Base-by-base conservation (phyloP, 2,888 invertebrate genomes). In the Lutraria lutraria region DNA sequence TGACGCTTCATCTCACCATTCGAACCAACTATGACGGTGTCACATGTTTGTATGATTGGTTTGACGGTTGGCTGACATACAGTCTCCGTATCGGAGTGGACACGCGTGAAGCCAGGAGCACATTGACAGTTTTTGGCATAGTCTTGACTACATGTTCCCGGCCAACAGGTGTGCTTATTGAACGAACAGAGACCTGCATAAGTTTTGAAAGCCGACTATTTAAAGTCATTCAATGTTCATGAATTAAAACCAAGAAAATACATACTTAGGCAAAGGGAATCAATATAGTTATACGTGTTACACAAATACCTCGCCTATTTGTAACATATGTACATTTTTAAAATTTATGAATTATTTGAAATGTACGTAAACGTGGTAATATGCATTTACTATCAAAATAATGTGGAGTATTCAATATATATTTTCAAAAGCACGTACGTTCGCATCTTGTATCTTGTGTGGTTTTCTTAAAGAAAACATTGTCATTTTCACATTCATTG, bases 161-260 rank as follows among this genome's bases (percentile, higher is more conserved):
- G 89, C 89, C 89, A 89, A 63, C 89, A 89, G 54, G 72, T 84
- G 54, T 89, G 81, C n/a, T 81, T 79, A 15, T 80, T 43, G 12
- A 21, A 60, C 10, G 82, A 52, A 60, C 82, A 82, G 60, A 60
- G 56, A 43, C 86, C 82, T 82, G 56, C n/a, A 53, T 3, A 31
- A 79, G 19, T 10, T 56, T 15, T 63, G 63, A n/a, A 63, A 63
- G 21, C 21, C n/a, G 63, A n/a, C 25, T 21, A 8, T 6, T 15
- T 56, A 19, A 3, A 19, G 56, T 56, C 56, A 3, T 4, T 56
- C 21, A 15, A 56, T 3, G 15, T 56, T 56, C 21, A 56, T n/a
- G n/a, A n/a, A n/a, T n/a, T n/a, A n/a, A n/a, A 54, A 54, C 16
- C 10, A 54, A 54, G 54, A 54, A 16, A 13, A 54, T 13, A 54